Evolutionary conservation across 2,888 invertebrate genomes (phyloP).

Genomic region (Rhingia campestris): DNA sequence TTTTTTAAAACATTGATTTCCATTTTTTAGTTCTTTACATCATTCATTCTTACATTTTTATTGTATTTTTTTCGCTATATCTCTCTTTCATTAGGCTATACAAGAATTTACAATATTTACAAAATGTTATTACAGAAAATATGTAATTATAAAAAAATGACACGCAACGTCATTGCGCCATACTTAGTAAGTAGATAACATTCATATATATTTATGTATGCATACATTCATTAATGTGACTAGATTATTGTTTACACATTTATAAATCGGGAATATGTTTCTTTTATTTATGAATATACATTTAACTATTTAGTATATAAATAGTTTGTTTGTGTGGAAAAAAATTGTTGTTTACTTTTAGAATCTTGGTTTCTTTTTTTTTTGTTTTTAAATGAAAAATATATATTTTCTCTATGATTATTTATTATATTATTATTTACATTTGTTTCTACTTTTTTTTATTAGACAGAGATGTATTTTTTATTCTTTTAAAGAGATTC

Average conservation of each 20-base stretch:
- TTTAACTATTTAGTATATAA: constrained; percentile 35
- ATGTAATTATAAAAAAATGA: background rate
- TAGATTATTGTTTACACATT: constrained; percentile 41
- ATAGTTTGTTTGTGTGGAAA: constrained; percentile 31
- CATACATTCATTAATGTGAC: constrained; percentile 15
- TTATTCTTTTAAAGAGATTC: constrained; percentile 39
- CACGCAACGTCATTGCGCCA: constrained; percentile 1
- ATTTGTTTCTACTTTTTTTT: constrained; percentile 21
- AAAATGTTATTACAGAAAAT: constrained; percentile 38
- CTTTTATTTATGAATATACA: constrained; percentile 23
- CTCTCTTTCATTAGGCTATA: constrained; percentile 46
- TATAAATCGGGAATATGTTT: constrained; percentile 17
- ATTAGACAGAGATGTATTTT: constrained; percentile 53
- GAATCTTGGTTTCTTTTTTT: constrained; percentile 37
- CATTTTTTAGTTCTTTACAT: constrained; percentile 14
- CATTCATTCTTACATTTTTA: constrained; percentile 20
- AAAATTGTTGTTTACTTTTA: constrained; percentile 62
- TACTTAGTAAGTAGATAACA: constrained; percentile 59
- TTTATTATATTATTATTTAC: constrained; percentile 36
- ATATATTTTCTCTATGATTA: background rate
- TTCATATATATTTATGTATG: constrained; percentile 24
- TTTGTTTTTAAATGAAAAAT: constrained; percentile 13
- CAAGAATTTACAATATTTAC: constrained; percentile 72
- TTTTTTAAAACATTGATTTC: constrained; percentile 29
- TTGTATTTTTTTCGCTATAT: constrained; percentile 18